Percentiles rank a stretch among this genome's conserved stretches.
phyloP scores from a whole-genome alignment of 2,888 invertebrate genomes.

The Bugulina stolonifera region DNA sequence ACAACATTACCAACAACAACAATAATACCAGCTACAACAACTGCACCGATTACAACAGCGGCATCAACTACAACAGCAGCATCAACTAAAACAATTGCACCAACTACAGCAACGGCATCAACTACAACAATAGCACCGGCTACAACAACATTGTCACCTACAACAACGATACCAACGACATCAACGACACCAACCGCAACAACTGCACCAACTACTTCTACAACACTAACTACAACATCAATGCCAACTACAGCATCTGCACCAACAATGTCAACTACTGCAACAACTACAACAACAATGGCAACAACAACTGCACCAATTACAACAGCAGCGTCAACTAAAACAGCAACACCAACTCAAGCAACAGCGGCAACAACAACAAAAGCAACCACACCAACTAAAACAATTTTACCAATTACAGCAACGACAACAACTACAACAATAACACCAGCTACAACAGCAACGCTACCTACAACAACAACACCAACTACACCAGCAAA shows the following conservation, averaged over 20 bases:
- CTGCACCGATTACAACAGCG: neutral
- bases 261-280: neutral
- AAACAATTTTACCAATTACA: too few species aligned
- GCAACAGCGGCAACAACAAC: neutral
- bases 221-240: neutral
- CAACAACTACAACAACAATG: neutral
- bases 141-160: neutral
- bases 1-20: neutral
- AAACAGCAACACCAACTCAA: neutral
- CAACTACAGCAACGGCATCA: neutral
- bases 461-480: too few species aligned
- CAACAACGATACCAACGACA: neutral
- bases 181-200: neutral
- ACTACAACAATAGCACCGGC: neutral
- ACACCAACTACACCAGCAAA: too few species aligned
- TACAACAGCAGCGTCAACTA: neutral
- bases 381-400: neutral
- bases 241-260: neutral
- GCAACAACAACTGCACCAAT: neutral
- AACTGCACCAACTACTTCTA: neutral
- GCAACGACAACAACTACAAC: too few species aligned
- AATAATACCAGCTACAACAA: neutral
- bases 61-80: neutral
- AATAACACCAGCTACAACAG: too few species aligned
- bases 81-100: neutral